These are phyloP conservation scores for Sebastes kiyomatsui DNA, from an alignment of 2,797 vertebrate species.

Conservation along the genomic window DNA sequence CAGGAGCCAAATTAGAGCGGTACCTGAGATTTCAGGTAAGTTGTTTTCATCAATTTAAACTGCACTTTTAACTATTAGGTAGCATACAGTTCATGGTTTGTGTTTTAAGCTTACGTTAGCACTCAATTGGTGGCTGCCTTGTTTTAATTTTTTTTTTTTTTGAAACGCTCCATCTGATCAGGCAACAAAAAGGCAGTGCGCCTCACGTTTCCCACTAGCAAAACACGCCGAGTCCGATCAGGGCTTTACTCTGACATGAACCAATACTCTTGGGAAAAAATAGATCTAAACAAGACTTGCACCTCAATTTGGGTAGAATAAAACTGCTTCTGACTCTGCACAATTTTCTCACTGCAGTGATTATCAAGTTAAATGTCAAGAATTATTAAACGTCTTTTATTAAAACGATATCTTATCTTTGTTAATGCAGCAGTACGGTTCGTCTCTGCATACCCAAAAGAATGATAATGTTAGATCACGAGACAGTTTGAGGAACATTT, in stretches of 20 bases:
- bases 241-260: neutral
- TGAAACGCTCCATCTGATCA: rapidly evolving
- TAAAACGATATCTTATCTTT: neutral
- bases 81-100: too few species aligned
- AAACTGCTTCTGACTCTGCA: neutral
- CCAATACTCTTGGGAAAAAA: neutral
- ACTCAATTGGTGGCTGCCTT: too few species aligned
- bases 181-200: too few species aligned
- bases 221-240: too few species aligned
- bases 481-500: neutral
- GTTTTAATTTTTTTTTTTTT: too few species aligned
- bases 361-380: neutral
- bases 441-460: neutral
- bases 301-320: neutral
- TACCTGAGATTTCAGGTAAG: too few species aligned
- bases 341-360: neutral
- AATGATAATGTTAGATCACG: neutral
- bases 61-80: too few species aligned
- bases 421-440: neutral
- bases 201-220: rapidly evolving
- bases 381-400: neutral
- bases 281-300: neutral
- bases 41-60: too few species aligned
- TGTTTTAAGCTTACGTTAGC: too few species aligned
- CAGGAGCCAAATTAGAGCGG: too few species aligned